Evolutionary conservation across 1,140 invertebrate species (phyloP).

Genomic region (Sitodiplosis mosellana): DNA sequence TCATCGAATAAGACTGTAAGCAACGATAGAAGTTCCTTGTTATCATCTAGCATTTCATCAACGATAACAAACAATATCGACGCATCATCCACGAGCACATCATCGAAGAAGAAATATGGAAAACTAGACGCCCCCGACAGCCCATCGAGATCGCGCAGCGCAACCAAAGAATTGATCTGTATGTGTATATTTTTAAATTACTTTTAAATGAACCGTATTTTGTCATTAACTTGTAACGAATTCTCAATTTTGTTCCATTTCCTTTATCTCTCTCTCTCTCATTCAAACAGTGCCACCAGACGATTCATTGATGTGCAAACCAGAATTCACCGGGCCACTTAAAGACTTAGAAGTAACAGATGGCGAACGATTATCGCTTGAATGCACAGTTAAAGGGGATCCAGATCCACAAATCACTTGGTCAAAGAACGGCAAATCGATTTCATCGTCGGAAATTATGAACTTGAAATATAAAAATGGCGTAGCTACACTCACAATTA

Average conservation of each 20-base stretch:
- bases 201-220: slow-evolving; percentile 1
- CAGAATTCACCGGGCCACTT: slow-evolving; percentile 58
- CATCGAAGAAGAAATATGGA: slow-evolving; percentile 55
- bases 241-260: slow-evolving; percentile 2
- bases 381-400: slow-evolving; percentile 65
- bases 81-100: slow-evolving; percentile 8
- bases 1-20: neutral
- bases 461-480: slow-evolving; percentile 83
- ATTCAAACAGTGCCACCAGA: slow-evolving; percentile 51
- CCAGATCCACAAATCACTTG: slow-evolving; percentile 72
- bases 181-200: slow-evolving; percentile 23
- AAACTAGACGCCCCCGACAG: slow-evolving; percentile 50
- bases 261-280: slow-evolving; percentile 9
- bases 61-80: slow-evolving; percentile 6
- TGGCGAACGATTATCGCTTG: slow-evolving; percentile 60
- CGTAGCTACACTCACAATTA: slow-evolving; percentile 65
- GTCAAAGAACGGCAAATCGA: slow-evolving; percentile 56
- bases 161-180: slow-evolving; percentile 79
- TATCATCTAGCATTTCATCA: slow-evolving; percentile 8
- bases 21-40: slow-evolving; percentile 11
- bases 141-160: slow-evolving; percentile 61
- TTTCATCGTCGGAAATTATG: slow-evolving; percentile 65
- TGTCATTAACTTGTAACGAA: neutral
- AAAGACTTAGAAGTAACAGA: slow-evolving; percentile 51
- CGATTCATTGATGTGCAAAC: slow-evolving; percentile 63